phyloP scores from a whole-genome alignment of 2,113 vertebrate species.

The Gila orcuttii region DNA sequence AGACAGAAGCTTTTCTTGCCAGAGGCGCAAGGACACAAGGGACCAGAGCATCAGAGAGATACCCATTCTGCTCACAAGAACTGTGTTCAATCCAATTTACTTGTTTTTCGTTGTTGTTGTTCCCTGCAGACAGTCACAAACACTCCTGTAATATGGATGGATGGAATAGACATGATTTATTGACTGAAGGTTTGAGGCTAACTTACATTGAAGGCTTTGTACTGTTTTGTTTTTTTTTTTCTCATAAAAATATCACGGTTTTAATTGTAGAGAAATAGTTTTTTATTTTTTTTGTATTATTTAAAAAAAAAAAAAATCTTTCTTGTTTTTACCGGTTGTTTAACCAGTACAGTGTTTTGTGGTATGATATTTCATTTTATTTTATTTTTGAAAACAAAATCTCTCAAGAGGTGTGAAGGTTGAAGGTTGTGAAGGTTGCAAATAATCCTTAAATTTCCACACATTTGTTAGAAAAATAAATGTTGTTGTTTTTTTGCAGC shows the following conservation, averaged over 20 bases:
- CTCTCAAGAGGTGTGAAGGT: conserved; percentile 1
- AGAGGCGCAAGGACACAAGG: neutral
- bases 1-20: neutral
- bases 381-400: neutral
- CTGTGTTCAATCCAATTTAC: neutral
- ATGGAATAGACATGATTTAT: conserved; percentile 16
- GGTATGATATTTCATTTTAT: neutral
- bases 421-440: conserved; percentile 3
- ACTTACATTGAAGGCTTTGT: neutral
- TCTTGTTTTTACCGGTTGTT: conserved; percentile 9
- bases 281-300: neutral
- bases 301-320: neutral
- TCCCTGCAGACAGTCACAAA: neutral
- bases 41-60: neutral
- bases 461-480: neutral
- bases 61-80: neutral
- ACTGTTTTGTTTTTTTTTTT: neutral
- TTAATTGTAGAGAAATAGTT: neutral
- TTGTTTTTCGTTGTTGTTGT: neutral
- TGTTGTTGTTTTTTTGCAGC: neutral
- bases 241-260: neutral
- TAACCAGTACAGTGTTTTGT: neutral
- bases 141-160: neutral
- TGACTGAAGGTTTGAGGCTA: neutral
- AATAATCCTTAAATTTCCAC: neutral